These are phyloP conservation scores for Nephrotoma flavescens DNA, from an alignment of 2,888 invertebrate species.

Conservation along the genomic window DNA sequence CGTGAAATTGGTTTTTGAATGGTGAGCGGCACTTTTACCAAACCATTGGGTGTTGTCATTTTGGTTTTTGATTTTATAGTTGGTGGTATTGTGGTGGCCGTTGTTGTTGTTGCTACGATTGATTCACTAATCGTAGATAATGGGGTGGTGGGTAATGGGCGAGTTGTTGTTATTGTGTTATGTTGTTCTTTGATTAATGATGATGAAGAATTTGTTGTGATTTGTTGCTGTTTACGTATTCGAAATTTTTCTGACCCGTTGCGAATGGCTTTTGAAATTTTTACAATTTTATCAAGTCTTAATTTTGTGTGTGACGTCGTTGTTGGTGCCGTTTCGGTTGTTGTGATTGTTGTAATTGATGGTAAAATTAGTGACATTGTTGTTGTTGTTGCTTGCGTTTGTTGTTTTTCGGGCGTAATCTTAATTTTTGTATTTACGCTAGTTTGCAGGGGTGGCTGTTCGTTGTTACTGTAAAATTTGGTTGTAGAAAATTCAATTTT, in stretches of 20 bases:
- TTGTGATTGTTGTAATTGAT: constrained; percentile 23
- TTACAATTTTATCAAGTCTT: constrained; percentile 17
- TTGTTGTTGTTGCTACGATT: background rate
- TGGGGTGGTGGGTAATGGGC: background rate
- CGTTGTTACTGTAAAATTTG: constrained; percentile 26
- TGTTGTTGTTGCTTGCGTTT: background rate
- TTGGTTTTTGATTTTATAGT: constrained; percentile 15
- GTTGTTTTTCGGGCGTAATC: background rate
- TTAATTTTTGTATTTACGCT: background rate
- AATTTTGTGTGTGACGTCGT: constrained; percentile 18
- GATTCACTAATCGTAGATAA: background rate
- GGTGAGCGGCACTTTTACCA: constrained; percentile 21
- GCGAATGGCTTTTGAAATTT: background rate
- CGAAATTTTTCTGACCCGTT: background rate
- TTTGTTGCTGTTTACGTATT: background rate
- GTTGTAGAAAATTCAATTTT: constrained; percentile 32
- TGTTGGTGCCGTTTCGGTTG: constrained; percentile 29
- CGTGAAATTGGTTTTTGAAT: constrained; percentile 7
- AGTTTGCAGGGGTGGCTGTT: background rate
- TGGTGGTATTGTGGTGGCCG: constrained; percentile 11
- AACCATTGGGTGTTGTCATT: constrained; percentile 18
- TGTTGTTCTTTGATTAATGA: background rate
- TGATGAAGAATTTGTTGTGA: background rate
- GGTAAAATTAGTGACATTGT: constrained; percentile 16
- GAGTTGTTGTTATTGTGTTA: background rate